Conservation (phyloP, 2,113 vertebrate species). For the Ceyx margarethae region DNA sequence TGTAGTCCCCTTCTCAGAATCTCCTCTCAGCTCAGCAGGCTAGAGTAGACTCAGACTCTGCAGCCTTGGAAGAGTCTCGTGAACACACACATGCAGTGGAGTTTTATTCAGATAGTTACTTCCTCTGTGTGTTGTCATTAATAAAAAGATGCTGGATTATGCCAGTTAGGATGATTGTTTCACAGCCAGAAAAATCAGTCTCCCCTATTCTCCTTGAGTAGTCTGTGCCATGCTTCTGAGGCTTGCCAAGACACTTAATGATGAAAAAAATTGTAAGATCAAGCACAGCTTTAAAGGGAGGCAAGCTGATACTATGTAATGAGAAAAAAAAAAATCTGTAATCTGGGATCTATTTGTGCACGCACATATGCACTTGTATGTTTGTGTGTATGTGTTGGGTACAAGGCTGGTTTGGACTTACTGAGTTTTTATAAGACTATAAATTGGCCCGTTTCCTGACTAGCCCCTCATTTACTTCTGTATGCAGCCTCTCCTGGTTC, state of each 20-base stretch:
- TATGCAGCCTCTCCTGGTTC: neutral
- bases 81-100: neutral
- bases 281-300: neutral
- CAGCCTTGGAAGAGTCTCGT: neutral
- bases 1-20: neutral
- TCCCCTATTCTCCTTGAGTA: neutral
- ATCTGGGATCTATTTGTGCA: neutral
- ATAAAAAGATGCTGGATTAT: neutral
- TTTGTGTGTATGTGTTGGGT: neutral
- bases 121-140: neutral
- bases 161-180: neutral
- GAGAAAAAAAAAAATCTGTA: neutral
- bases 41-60: neutral
- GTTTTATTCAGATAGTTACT: neutral
- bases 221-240: neutral
- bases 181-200: neutral
- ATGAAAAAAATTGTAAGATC: neutral
- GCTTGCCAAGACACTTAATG: neutral
- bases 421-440: neutral
- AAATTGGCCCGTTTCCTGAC: neutral
- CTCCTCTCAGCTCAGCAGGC: neutral
- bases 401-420: neutral
- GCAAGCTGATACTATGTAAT: neutral
- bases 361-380: neutral
- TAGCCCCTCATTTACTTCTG: neutral